Base-by-base conservation (phyloP, 2,888 invertebrate genomes). In the Meteorus colon region DNA sequence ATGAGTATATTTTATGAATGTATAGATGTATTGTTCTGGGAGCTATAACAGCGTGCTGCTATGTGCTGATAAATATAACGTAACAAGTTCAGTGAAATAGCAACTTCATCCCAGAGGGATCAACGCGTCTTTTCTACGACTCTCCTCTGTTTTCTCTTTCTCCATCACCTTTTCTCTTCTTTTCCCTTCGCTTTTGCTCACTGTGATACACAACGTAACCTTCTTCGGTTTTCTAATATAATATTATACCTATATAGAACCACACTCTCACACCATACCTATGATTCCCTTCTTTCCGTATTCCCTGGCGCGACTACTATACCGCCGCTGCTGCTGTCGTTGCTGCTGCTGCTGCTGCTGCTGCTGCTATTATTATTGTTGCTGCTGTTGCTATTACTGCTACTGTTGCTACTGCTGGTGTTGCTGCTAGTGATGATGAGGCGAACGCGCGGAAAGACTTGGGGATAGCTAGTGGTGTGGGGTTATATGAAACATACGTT, bases 61-160 rank as follows among this genome's bases (percentile, higher is more conserved):
- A 83, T 80, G 84, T 81, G 86, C 88, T 89, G 89, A 89, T 89
- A 89, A 89, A 89, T 89, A 89, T 89, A 89, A 89, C 86, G 89
- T 89, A 89, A 89, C 89, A 89, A 89, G 88, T 89, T 89, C 86
- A 86, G 84, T 83, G 87, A 88, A 88, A 89, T 88, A 88, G 88
- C 88, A 85, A 84, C 86, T 89, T 88, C 88, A 89, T 89, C 88
- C 88, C 86, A 81, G 81, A 83, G 85, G 89, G 89, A 89, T 89
- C 89, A 89, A 88, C 87, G 86, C 85, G 86, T 88, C 88, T 86
- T 82, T 82, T 74, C 75, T 77, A 77, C 77, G 78, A 79, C 73
- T 65, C 66, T 51, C 51, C 71, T 76, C 67, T 67, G 72, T 76
- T 66, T 72, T 67, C 62, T 67, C 55, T 55, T 66, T 37, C 60